A percentile compares a stretch with the other conserved stretches of the same genome.
Evolutionary conservation across 2,888 invertebrate species (phyloP).

Genomic region (Sylvicola fuscatus): DNA sequence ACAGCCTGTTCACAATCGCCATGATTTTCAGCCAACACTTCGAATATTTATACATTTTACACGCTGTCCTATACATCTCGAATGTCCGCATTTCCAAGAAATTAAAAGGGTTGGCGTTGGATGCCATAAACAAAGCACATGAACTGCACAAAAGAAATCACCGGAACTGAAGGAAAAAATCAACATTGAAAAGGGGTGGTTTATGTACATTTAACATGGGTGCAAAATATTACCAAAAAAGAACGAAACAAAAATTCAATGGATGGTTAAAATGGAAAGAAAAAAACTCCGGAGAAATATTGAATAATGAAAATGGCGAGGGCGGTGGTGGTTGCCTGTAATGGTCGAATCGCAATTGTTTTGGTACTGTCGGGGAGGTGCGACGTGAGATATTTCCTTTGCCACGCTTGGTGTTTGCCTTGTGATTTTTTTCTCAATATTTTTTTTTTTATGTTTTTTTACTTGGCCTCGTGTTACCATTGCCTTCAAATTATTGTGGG

Average conservation of each 20-base stretch:
- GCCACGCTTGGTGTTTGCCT: too few species aligned
- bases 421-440: too few species aligned
- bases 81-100: background rate
- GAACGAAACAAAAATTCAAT: background rate
- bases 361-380: too few species aligned
- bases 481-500: too few species aligned
- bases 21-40: too few species aligned
- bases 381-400: too few species aligned
- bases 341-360: too few species aligned
- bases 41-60: too few species aligned
- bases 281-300: background rate
- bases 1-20: too few species aligned
- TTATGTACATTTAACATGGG: background rate
- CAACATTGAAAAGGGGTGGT: background rate
- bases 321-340: background rate
- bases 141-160: background rate
- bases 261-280: background rate
- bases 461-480: too few species aligned
- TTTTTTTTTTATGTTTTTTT: too few species aligned
- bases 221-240: background rate
- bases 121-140: background rate
- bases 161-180: background rate
- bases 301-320: background rate
- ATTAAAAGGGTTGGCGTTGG: conserved; percentile 1
- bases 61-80: too few species aligned